A percentile compares a stretch with the other conserved stretches of the same genome.
Conservation (phyloP, 2,113 vertebrate species). For the Serranochromis macrocephalus region DNA sequence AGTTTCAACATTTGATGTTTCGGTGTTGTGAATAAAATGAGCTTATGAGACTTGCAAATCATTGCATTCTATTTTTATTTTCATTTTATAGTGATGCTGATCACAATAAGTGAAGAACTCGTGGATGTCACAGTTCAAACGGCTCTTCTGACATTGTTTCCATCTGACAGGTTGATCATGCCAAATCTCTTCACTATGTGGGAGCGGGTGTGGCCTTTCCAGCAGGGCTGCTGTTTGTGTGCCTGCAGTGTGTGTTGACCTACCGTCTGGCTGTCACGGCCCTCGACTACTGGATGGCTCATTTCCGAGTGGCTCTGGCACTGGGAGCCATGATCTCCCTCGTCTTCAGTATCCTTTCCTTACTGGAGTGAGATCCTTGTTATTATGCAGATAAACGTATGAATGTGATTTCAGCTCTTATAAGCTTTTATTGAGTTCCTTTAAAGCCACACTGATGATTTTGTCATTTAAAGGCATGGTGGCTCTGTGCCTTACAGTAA, state of each 20-base stretch:
- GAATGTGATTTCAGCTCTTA: background rate
- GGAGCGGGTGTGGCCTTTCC: constrained; percentile 84
- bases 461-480: background rate
- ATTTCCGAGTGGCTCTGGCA: constrained; percentile 80
- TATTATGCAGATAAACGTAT: background rate
- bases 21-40: background rate
- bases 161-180: constrained; percentile 81
- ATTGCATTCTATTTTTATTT: background rate
- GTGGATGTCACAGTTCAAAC: background rate
- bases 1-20: background rate
- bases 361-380: background rate
- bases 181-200: constrained; percentile 86
- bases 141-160: background rate
- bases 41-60: background rate
- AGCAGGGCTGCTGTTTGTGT: constrained; percentile 83
- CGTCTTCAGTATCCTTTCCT: constrained; percentile 84
- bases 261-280: constrained; percentile 77
- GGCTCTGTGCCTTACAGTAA: background rate
- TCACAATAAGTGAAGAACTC: background rate
- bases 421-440: background rate
- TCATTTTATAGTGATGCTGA: background rate
- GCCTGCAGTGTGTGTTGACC: constrained; percentile 84
- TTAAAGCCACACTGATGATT: background rate
- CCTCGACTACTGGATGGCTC: constrained; percentile 85
- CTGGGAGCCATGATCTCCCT: constrained; percentile 78